Base-by-base conservation (phyloP, 2,888 invertebrate species). In the Mantis religiosa region DNA sequence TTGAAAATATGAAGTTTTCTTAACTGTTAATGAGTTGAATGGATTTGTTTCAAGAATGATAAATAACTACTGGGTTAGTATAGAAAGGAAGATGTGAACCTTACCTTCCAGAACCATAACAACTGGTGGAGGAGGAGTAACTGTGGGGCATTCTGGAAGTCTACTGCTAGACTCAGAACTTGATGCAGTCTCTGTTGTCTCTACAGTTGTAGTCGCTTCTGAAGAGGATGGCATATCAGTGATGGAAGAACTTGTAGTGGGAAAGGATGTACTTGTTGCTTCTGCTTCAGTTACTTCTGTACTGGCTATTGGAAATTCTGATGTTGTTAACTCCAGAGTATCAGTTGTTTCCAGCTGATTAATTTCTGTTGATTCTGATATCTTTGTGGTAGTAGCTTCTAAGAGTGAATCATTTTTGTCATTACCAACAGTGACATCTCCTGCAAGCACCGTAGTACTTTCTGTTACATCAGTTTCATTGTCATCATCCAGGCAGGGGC, bases 21-120 rank as follows among this genome's bases (percentile, higher is more conserved):
- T 34, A 34, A 34, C 34, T 34, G 34, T 34, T 34, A n/a, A 34
- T 34, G 34, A 34, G 12, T 41, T 1, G 6, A 71, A 71, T 20
- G 54, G 54, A 71, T 71, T 71, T 71, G 54, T 20, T 71, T 71
- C 54, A 71, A 71, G 54, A 71, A 4, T 20, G 20, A 71, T 4
- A 20, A 71, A 71, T 25, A 20, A 71, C 54, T 71, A 6, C 25
- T 20, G 6, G 20, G 54, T 71, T 71, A 71, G 12, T 12, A 71
- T 71, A 71, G 25, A 71, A 71, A 71, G 54, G 20, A 71, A 71
- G 54, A 71, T 20, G 25, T 71, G 54, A 71, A 54, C 83, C 93
- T 95, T 96, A 97, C 97, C 97, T 97, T 97, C 97, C 93, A 97
- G 94, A 93, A 97, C 96, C 92, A 97, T 95, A 94, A 97, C 97